Conservation (phyloP, 1,140 invertebrate species). For the Drosophila saltans region DNA sequence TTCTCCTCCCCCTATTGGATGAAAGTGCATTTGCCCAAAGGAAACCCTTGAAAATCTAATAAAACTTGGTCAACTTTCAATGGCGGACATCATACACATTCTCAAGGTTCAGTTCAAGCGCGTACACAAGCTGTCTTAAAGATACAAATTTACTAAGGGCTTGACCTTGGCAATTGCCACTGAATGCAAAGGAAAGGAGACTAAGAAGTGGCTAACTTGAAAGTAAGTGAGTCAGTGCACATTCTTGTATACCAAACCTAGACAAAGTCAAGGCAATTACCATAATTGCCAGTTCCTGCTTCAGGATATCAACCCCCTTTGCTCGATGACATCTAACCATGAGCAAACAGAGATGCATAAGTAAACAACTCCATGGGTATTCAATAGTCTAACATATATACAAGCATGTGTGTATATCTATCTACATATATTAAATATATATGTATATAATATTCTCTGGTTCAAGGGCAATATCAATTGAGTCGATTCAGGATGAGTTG, state of each 20-base stretch:
- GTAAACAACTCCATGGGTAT: slow-evolving; percentile 8
- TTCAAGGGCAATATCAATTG: slow-evolving; percentile 15
- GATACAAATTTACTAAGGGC: neutral
- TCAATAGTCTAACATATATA: neutral
- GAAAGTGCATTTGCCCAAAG: slow-evolving; percentile 1
- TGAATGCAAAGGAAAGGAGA: neutral
- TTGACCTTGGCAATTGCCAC: slow-evolving; percentile 11
- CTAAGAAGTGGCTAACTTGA: slow-evolving; percentile 1
- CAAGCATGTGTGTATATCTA: neutral
- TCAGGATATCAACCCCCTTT: neutral
- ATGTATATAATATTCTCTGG: slow-evolving; percentile 13
- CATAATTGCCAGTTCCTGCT: slow-evolving; percentile 13
- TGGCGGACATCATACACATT: neutral
- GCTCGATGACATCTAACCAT: neutral
- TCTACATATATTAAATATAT: neutral
- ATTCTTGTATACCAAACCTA: neutral
- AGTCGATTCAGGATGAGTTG: slow-evolving; percentile 3
- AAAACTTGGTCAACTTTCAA: slow-evolving; percentile 15
- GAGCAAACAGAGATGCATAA: slow-evolving; percentile 17
- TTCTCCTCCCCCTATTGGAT: neutral
- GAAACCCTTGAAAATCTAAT: slow-evolving; percentile 13
- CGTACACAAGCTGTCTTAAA: neutral
- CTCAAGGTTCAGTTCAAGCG: slow-evolving; percentile 1
- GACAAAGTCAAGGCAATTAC: slow-evolving; percentile 21
- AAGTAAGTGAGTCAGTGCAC: neutral